These are phyloP conservation scores for Caenorhabditis inopinata DNA, from an alignment of 1,140 invertebrate genomes.

Conservation along the genomic window DNA sequence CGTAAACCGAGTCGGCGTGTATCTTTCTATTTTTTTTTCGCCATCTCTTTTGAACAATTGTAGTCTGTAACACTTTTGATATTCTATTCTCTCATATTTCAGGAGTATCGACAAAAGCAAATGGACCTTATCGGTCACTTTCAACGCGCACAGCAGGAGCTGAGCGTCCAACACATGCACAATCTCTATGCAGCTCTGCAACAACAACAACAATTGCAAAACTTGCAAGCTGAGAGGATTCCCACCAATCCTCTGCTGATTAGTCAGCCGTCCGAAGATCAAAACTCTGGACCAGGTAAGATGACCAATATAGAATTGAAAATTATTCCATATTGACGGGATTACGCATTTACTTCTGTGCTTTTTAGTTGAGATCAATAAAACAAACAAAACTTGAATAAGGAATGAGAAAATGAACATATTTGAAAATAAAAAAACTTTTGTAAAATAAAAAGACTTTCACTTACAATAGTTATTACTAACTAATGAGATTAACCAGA, in stretches of 20 bases:
- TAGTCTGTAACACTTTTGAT: background rate
- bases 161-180: constrained; percentile 45
- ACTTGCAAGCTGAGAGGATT: background rate
- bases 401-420: too few relatives aligned
- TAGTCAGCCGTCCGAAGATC: constrained; percentile 2
- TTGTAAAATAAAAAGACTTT: too few relatives aligned
- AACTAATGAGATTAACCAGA: too few relatives aligned
- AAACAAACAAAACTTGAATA: too few relatives aligned
- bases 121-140: constrained; percentile 46
- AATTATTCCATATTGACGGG: background rate
- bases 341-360: too few relatives aligned
- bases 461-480: too few relatives aligned
- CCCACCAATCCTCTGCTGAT: background rate
- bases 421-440: too few relatives aligned
- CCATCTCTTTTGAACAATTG: background rate
- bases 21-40: background rate
- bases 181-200: constrained; percentile 40
- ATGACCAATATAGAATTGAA: background rate
- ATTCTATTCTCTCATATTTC: constrained; percentile 21
- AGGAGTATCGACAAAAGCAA: constrained; percentile 48
- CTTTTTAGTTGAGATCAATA: too few relatives aligned
- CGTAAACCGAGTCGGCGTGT: background rate
- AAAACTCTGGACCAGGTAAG: background rate
- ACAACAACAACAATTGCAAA: constrained; percentile 35
- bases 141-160: constrained; percentile 45